These are phyloP conservation scores for Gymnothorax javanicus DNA, from an alignment of 2,797 vertebrate species.

Conservation along the genomic window DNA sequence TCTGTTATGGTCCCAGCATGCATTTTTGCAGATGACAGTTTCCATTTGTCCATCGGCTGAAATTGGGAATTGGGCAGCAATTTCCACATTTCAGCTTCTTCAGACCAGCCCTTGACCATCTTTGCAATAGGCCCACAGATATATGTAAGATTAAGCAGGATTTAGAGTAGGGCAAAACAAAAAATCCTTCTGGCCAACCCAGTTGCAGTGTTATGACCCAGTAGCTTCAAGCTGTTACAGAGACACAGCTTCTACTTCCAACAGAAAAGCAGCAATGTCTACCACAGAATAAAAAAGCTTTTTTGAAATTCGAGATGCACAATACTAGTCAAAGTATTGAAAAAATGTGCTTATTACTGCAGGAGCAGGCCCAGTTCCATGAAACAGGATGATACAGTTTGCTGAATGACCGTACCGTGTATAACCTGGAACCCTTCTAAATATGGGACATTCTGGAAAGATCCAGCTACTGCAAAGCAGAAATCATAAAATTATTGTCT, in stretches of 20 bases:
- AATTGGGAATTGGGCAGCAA: conserved; percentile 59
- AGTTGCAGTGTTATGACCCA: not conserved
- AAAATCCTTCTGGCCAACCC: not conserved
- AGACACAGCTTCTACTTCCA: not conserved
- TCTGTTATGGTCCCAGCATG: conserved; percentile 44
- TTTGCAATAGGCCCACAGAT: not conserved
- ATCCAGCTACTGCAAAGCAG: too few species aligned
- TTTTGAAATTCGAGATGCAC: not conserved
- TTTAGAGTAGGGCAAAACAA: not conserved
- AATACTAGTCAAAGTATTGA: not conserved
- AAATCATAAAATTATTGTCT: too few species aligned
- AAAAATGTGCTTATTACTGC: not conserved
- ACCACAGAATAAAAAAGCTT: not conserved
- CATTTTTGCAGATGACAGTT: conserved; percentile 65
- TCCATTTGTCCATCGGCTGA: conserved; percentile 57
- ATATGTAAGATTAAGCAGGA: not conserved
- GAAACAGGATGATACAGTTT: too few species aligned
- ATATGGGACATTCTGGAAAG: too few species aligned
- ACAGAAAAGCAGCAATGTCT: not conserved
- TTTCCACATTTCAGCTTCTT: conserved; percentile 61
- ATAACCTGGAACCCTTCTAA: too few species aligned
- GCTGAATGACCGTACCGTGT: too few species aligned
- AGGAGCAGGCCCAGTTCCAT: not conserved
- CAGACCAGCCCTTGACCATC: not conserved
- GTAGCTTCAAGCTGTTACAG: not conserved